Evolutionary conservation across 2,797 vertebrate genomes (phyloP).

Genomic region (Netta rufina): DNA sequence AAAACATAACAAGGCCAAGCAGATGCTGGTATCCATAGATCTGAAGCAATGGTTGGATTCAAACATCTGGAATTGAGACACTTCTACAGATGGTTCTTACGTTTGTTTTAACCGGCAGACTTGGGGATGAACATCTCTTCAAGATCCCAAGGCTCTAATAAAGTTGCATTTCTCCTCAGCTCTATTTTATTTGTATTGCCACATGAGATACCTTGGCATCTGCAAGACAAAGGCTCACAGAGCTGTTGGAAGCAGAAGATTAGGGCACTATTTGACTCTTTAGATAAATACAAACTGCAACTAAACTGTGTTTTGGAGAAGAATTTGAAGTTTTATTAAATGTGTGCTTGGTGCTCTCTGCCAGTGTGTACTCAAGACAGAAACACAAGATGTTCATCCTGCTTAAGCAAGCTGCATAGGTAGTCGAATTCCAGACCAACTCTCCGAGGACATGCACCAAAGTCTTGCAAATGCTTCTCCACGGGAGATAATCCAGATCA

Average conservation of each 20-base stretch:
- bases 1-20: background rate
- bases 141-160: background rate
- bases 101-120: constrained; percentile 21
- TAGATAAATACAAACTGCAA: constrained; percentile 3
- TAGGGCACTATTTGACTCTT: background rate
- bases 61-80: background rate
- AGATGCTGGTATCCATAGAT: constrained; percentile 24
- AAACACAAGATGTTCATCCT: constrained; percentile 19
- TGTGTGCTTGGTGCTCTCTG: constrained; percentile 8
- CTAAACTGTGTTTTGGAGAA: constrained; percentile 21
- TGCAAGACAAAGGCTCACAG: background rate
- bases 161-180: background rate
- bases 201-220: background rate
- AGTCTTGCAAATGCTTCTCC: background rate
- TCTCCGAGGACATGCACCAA: background rate
- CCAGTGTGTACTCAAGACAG: background rate
- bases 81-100: background rate
- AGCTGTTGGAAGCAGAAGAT: background rate
- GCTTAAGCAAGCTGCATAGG: background rate
- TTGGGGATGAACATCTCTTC: background rate
- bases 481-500: background rate
- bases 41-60: background rate
- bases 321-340: background rate
- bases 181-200: constrained; percentile 17
- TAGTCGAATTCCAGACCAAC: background rate